These are phyloP conservation scores for Acanthosepion esculentum DNA, from an alignment of 2,888 invertebrate genomes.

Conservation along the genomic window DNA sequence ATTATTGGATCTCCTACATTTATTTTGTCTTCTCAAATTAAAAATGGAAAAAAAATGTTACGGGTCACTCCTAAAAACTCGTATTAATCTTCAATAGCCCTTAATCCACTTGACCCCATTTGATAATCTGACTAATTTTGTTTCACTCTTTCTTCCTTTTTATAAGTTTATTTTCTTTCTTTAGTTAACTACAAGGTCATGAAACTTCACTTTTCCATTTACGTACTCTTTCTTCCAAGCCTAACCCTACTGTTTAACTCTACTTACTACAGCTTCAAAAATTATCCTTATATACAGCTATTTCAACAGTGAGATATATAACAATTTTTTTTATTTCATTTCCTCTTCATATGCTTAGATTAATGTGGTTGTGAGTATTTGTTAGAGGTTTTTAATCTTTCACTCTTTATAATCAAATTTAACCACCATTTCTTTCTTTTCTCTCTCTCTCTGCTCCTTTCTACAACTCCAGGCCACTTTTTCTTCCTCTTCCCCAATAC, in stretches of 20 bases:
- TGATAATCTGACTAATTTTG: neutral
- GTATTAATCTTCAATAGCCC: neutral
- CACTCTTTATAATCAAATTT: neutral
- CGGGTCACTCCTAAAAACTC: neutral
- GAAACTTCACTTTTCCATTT: neutral
- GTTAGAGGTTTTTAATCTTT: constrained; percentile 37
- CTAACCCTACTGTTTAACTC: too few species aligned
- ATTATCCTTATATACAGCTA: too few species aligned
- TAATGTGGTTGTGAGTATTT: constrained; percentile 44
- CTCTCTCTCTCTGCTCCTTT: neutral
- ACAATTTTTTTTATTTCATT: neutral
- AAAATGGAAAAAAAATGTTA: neutral
- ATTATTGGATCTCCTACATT: neutral
- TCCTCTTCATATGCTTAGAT: neutral
- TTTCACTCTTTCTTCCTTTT: neutral
- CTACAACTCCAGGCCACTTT: too few species aligned
- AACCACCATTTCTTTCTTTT: neutral
- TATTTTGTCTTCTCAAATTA: neutral
- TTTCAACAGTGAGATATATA: neutral
- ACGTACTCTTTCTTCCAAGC: too few species aligned
- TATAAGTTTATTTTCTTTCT: neutral
- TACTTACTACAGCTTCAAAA: too few species aligned
- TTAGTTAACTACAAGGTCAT: neutral
- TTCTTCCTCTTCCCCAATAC: too few species aligned
- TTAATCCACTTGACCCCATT: neutral